Evolutionary conservation across 2,113 vertebrate genomes (phyloP), one percentile per base, ranked within the genome.

Genomic region (Sinocyclocheilus rhinocerous): DNA sequence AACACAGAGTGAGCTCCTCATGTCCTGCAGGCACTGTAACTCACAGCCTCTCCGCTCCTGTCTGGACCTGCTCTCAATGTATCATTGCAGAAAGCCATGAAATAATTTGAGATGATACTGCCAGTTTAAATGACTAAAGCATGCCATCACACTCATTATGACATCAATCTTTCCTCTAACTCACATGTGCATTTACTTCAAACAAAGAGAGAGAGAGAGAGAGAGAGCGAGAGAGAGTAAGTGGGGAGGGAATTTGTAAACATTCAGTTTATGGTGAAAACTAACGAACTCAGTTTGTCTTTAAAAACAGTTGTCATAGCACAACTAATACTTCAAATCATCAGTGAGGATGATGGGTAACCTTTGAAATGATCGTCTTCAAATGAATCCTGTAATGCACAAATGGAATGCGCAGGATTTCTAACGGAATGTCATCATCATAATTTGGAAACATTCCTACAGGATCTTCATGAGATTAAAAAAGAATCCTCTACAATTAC

Each of bases 121-220:
- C 94, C 94, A 95, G 94, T 94, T 94, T 93, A 94, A 95, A 95
- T 95, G 93, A 93, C 94, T 94, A 93, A 93, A 94, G 91, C 91
- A 87, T 93, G 93, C 93, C 93, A 93, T 94, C 94, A 93, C 92
- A 93, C 92, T 92, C 94, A 94, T 94, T 95, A 95, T 92, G 91
- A 90, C 92, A 95, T 95, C 94, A 94, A 94, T 94, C 94, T 95
- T 93, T 89, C 86, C 84, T 87, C 73, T 85, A 45, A 7, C 18
- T 82, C 79, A 45, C 45, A 83, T 84, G 81, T 11, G 48, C 18
- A 15, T 63, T 78, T n/a, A 82, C 36, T 80, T 76, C 57, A 70
- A 81, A 26, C 33, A 13, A 52, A 48, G 13, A 63, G 59, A 84
- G 7, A 11, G 36, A 81, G n/a, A 75, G 36, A 48, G 45, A 61